phyloP scores from a whole-genome alignment of 2,888 invertebrate species.

The Copidosoma aretas region DNA sequence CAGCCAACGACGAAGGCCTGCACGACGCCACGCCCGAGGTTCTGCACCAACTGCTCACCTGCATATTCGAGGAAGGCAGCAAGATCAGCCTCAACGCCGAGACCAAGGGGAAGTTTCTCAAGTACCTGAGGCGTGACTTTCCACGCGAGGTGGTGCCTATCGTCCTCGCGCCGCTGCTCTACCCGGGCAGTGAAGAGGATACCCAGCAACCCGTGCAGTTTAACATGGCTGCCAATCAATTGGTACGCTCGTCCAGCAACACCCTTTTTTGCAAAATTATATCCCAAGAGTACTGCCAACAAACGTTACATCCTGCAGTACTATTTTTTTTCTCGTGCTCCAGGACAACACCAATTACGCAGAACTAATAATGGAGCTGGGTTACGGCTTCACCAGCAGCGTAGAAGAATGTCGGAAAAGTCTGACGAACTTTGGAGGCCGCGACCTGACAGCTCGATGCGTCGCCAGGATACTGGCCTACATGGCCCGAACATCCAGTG shows the following conservation, averaged over 20 bases:
- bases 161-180: slow-evolving; percentile 86
- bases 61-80: slow-evolving; percentile 66
- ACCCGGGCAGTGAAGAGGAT: slow-evolving; percentile 77
- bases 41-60: slow-evolving; percentile 79
- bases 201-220: slow-evolving; percentile 62
- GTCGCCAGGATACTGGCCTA: slow-evolving; percentile 85
- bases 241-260: slow-evolving; percentile 47
- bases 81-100: slow-evolving; percentile 73
- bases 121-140: slow-evolving; percentile 84
- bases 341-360: slow-evolving; percentile 79
- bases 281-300: no score
- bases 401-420: slow-evolving; percentile 88
- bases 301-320: background rate
- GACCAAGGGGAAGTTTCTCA: slow-evolving; percentile 80
- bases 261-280: background rate
- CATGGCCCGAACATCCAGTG: slow-evolving; percentile 85
- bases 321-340: slow-evolving; percentile 14
- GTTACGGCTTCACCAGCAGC: slow-evolving; percentile 85
- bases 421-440: slow-evolving; percentile 80
- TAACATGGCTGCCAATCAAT: slow-evolving; percentile 60
- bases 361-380: slow-evolving; percentile 90
- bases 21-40: slow-evolving; percentile 92
- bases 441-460: slow-evolving; percentile 82
- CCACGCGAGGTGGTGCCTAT: slow-evolving; percentile 88
- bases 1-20: slow-evolving; percentile 73